Evolutionary conservation across 2,797 vertebrate genomes (phyloP).

Genomic region (Chrysocyon brachyurus): DNA sequence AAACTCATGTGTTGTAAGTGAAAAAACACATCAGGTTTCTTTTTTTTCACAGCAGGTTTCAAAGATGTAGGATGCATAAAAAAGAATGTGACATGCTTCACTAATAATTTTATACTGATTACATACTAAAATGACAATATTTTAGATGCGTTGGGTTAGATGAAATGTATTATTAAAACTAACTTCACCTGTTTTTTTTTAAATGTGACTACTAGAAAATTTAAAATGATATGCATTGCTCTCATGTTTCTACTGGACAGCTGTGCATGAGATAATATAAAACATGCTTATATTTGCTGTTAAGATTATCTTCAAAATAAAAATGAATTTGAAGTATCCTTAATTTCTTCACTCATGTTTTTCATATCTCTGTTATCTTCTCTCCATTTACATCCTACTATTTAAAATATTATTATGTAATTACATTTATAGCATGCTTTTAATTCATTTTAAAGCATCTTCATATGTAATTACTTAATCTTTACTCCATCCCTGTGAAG

Average conservation of each 20-base stretch:
- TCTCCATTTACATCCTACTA: not conserved
- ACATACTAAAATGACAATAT: not conserved
- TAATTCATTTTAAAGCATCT: not conserved
- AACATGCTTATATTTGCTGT: not conserved
- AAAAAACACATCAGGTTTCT: not conserved
- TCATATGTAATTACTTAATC: not conserved
- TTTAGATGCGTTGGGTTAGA: not conserved
- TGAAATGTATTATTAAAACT: slow-evolving; percentile 20
- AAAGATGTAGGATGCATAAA: not conserved
- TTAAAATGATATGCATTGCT: not conserved
- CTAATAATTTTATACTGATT: not conserved
- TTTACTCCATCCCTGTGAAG: not conserved
- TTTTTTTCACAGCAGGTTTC: not conserved
- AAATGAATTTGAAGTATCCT: not conserved
- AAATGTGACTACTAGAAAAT: not conserved
- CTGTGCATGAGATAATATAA: not conserved
- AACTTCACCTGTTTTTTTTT: not conserved
- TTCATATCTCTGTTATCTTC: not conserved
- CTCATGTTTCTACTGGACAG: not conserved
- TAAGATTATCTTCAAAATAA: slow-evolving; percentile 45
- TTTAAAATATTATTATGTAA: slow-evolving; percentile 17
- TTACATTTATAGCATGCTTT: not conserved
- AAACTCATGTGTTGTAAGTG: not conserved
- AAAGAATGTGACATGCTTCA: not conserved
- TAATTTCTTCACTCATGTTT: not conserved